Percentiles rank a stretch among this genome's conserved stretches.
Evolutionary conservation across 2,797 vertebrate species (phyloP).

Genomic region (Rhinatrema bivittatum): DNA sequence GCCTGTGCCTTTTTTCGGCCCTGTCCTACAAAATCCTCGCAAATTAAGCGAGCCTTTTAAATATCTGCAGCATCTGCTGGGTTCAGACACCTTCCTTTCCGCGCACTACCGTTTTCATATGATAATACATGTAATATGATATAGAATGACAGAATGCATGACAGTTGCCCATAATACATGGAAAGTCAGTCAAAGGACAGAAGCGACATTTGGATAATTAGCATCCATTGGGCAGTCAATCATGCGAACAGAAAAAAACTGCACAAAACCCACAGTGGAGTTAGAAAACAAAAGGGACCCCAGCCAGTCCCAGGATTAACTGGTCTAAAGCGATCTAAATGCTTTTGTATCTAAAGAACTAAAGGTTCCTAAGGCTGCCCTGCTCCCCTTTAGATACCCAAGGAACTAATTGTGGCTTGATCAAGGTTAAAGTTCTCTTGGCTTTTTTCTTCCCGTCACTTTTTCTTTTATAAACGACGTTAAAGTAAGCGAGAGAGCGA

Average conservation of each 20-base stretch:
- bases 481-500: too few species aligned
- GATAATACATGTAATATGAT: slow-evolving; percentile 75
- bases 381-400: slow-evolving; percentile 55
- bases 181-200: slow-evolving; percentile 74
- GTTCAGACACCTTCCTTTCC: slow-evolving; percentile 58
- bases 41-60: slow-evolving; percentile 50
- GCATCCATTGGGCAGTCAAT: slow-evolving; percentile 74
- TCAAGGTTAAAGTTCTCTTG: slow-evolving; percentile 62
- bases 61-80: slow-evolving; percentile 61
- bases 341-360: slow-evolving; percentile 72
- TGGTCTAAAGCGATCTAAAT: slow-evolving; percentile 75
- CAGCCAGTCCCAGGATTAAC: slow-evolving; percentile 73
- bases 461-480: slow-evolving; percentile 54
- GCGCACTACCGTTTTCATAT: slow-evolving; percentile 57
- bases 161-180: slow-evolving; percentile 71
- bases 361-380: slow-evolving; percentile 52
- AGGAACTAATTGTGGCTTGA: slow-evolving; percentile 64
- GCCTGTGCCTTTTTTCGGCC: slow-evolving; percentile 40
- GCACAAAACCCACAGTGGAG: slow-evolving; percentile 74
- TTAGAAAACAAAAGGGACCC: slow-evolving; percentile 73
- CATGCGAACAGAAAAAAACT: slow-evolving; percentile 67
- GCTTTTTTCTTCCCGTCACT: slow-evolving; percentile 25
- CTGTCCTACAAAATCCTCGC: slow-evolving; percentile 44
- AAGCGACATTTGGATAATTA: slow-evolving; percentile 78
- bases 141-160: slow-evolving; percentile 72